Percentiles rank a stretch among this genome's conserved stretches.
phyloP scores from a whole-genome alignment of 2,113 vertebrate genomes.

The Paramormyrops kingsleyae region DNA sequence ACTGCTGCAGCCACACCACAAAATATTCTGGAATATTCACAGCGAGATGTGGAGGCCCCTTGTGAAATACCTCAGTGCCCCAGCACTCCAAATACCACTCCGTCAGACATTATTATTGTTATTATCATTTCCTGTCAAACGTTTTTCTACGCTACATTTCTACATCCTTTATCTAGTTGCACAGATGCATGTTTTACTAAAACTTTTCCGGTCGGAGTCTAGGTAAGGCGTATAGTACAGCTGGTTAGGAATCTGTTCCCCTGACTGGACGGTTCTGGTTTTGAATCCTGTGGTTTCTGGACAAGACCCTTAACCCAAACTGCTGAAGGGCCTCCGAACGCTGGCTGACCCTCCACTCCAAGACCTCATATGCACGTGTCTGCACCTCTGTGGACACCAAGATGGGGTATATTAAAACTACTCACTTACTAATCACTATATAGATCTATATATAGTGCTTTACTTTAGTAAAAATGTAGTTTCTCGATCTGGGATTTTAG shows the following conservation, averaged over 20 bases:
- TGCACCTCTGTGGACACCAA: neutral
- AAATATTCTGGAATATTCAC: conserved; percentile 16
- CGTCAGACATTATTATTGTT: neutral
- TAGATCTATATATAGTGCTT: neutral
- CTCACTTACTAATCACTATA: neutral
- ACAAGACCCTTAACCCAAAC: neutral
- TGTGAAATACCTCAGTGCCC: conserved; percentile 36
- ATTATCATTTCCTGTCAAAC: neutral
- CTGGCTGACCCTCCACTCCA: neutral
- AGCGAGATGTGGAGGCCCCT: conserved; percentile 16
- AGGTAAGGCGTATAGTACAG: neutral
- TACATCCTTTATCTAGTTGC: neutral
- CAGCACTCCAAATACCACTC: neutral
- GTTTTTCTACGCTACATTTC: neutral
- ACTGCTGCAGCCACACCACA: neutral
- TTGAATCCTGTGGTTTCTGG: neutral
- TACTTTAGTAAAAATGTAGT: neutral
- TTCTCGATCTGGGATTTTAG: neutral
- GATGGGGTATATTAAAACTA: neutral
- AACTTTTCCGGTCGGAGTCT: neutral
- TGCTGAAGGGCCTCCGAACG: neutral
- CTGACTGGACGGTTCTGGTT: neutral
- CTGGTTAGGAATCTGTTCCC: neutral
- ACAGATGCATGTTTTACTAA: neutral
- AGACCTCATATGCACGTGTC: neutral